phyloP scores from a whole-genome alignment of 1,140 invertebrate genomes.

The Microplitis mediator region DNA sequence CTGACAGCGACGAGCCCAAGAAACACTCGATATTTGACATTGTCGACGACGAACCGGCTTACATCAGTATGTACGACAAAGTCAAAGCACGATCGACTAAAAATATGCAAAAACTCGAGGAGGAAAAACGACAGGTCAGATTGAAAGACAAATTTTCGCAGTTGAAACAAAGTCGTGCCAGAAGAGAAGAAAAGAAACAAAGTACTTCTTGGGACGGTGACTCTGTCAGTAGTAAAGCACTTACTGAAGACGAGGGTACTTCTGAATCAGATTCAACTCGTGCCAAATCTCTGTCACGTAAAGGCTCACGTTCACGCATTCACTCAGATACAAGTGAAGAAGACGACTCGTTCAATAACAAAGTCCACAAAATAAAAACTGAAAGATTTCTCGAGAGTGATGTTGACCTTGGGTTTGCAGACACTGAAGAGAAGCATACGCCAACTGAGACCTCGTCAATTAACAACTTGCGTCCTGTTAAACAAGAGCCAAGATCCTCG shows the following conservation, averaged over 20 bases:
- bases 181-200: constrained; percentile 84
- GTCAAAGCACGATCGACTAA: constrained; percentile 94
- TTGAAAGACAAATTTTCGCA: constrained; percentile 89
- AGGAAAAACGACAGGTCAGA: constrained; percentile 84
- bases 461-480: constrained; percentile 50
- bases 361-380: constrained; percentile 55
- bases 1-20: constrained; percentile 77
- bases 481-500: constrained; percentile 58
- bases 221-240: constrained; percentile 69
- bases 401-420: constrained; percentile 62
- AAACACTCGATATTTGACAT: constrained; percentile 94
- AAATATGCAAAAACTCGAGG: constrained; percentile 89
- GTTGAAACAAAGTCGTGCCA: constrained; percentile 83
- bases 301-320: constrained; percentile 63
- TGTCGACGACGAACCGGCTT: constrained; percentile 85
- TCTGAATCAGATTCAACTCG: constrained; percentile 60
- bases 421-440: constrained; percentile 62
- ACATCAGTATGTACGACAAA: constrained; percentile 98
- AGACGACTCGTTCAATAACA: constrained; percentile 60
- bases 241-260: constrained; percentile 58
- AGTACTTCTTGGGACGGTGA: constrained; percentile 86
- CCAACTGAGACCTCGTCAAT: constrained; percentile 43
- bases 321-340: constrained; percentile 69
- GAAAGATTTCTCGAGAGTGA: constrained; percentile 65
- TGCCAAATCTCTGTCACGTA: constrained; percentile 58